Base-by-base conservation (phyloP, 2,888 invertebrate genomes). In the Euplexia lucipara region DNA sequence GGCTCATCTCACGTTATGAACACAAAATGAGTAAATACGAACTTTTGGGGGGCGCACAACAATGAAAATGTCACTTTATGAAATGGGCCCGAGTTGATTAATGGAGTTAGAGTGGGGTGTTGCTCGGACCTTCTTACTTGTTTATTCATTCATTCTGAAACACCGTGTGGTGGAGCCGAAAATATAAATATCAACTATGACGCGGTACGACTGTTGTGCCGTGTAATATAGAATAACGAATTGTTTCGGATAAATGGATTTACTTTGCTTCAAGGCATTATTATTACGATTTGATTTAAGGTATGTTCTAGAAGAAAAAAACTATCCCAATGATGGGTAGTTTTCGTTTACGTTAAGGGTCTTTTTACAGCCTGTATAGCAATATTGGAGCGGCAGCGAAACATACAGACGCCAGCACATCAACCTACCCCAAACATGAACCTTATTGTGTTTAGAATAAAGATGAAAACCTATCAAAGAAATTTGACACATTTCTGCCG, bases 41-140 rank as follows among this genome's bases (percentile, higher is more conserved):
- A 92, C 88, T 92, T 92, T 85, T 65, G 45, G 86, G 89, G 90
- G 88, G 85, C 81, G 86, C 84, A 84, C 84, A 90, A 94, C 94
- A 94, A 94, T 93, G 93, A 93, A 93, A 92, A 91, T 93, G 94
- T 93, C 94, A 93, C 91, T 93, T 93, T 92, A 93, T 92, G 92
- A 93, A 92, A 92, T 90, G 91, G 92, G 90, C 90, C 71, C 84
- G 83, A 77, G 86, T 88, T 94, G 94, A 94, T 94, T 93, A 93
- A 94, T 94, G 93, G 87, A 89, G 86, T 88, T 86, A 82, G 86
- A 89, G 89, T 83, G 82, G 88, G 83, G 83, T 79, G 83, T 76
- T 87, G 84, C 85, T 90, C 83, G 86, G 88, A 86, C 90, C 87
- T 89, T 82, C 89, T 89, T 88, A 85, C 86, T 91, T 90, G 87